Base-by-base conservation (phyloP, 1,140 invertebrate species). In the Pygmarrhopalites habei region DNA sequence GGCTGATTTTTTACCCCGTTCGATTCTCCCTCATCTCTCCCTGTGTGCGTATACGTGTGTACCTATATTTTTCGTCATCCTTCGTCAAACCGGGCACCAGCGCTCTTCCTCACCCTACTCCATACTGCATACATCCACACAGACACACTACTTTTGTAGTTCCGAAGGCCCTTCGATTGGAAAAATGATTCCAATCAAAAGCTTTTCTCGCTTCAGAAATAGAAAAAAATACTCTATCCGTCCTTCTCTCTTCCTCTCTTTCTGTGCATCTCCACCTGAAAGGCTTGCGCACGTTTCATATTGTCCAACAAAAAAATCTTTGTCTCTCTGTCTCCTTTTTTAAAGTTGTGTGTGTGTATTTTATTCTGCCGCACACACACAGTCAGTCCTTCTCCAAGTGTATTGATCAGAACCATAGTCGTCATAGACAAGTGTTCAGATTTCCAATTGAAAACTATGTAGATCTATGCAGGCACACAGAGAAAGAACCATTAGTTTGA, bases 1-100 rank as follows among this genome's bases (percentile, higher is more conserved):
- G 44, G 30, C 5, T 39, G 7, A 25, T 64, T 64, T 58, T 58
- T 58, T 49, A 64, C 46, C 62, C 30, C 53, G 51, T 62, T 62
- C 30, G 29, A 28, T 19, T 56, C 35, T 32, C 23, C 26, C 23
- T 7, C 23, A n/a, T n/a, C 23, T n/a, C 4, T n/a, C 4, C 19
- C 44, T 47, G 7, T 47, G 23, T 7, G 23, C 23, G 7, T 19
- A 47, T 19, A 25, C 17, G 19, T 19, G n/a, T 47, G 19, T 19
- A 47, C 19, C 7, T 47, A 5, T n/a, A 7, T 47, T 7, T 19
- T n/a, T 53, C 51, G 23, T 53, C 44, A 46, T 46, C 44, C 44
- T 46, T 46, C 44, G 21, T 17, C 44, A n/a, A 46, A 5, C 44
- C 44, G 44, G 15, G 32, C 5, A 35, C 32, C 32, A 35, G 15